Base-by-base conservation (phyloP, 2,888 invertebrate species). In the Heliconius charithonia region DNA sequence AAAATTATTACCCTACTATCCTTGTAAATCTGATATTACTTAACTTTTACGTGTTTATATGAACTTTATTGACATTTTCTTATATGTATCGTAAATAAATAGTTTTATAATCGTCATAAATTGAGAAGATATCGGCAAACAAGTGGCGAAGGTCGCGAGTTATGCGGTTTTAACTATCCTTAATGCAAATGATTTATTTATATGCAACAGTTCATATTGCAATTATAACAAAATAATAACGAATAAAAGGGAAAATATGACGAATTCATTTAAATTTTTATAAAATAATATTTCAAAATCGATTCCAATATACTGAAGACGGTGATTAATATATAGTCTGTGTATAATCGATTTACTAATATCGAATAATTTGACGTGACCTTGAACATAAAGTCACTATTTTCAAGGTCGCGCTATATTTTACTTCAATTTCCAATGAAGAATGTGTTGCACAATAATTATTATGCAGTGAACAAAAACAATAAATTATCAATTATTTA, bases 11-110 rank as follows among this genome's bases (percentile, higher is more conserved):
- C 56, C n/a, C 45, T 27, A 29, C 29, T 70, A 70, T 76, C 76
- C 76, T 76, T 70, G 76, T 41, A 37, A 66, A 63, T 29, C 76
- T 76, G 37, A 67, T 69, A 76, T 76, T 76, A 76, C 59, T 59
- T 69, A 56, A 69, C 29, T 69, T 69, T 63, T 63, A 74, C 63
- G 62, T 63, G 25, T 56, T 7, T 22, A 51, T 29, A 66, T 51
- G 62, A 69, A 76, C 69, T 59, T 70, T 51, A 70, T 70, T 62
- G 69, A 70, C 62, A 62, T 70, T 76, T 76, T 32, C 69, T 70
- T 76, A 63, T 62, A 63, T 76, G 62, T 69, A 59, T 59, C 56
- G 56, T 76, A 75, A 51, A 63, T 74, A 74, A 37, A 74, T 74
- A 41, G 41, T 74, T 74, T 74, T 63, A 74, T 63, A 63, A 74